These are phyloP conservation scores for Bujurquina vittata DNA, from an alignment of 2,113 vertebrate genomes.

Conservation along the genomic window DNA sequence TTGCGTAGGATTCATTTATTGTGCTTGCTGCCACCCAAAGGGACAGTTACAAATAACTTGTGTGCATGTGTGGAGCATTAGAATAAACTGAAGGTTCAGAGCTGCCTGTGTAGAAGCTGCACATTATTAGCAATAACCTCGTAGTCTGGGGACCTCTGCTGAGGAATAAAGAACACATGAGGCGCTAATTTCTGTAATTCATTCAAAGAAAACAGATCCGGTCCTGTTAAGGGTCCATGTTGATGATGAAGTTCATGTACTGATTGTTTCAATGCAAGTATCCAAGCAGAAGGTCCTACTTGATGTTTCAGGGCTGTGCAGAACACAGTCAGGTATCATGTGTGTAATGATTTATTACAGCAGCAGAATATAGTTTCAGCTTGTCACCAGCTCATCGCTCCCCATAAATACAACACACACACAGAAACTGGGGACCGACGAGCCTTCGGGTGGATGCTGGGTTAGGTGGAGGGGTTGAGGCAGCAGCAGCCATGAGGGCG, in stretches of 20 bases:
- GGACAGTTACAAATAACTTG: background rate
- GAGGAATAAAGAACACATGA: background rate
- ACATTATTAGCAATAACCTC: background rate
- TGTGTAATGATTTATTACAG: background rate
- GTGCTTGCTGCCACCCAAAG: slow-evolving; percentile 3
- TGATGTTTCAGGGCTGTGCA: no score
- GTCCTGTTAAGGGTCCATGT: background rate
- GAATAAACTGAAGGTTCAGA: slow-evolving; percentile 22
- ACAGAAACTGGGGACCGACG: background rate
- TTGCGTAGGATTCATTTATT: background rate
- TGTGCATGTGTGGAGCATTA: background rate
- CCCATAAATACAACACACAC: background rate
- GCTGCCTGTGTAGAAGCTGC: background rate
- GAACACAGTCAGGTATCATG: background rate
- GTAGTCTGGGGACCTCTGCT: background rate
- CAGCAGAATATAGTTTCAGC: background rate
- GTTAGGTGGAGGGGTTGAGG: no score
- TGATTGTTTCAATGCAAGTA: background rate
- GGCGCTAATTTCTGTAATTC: background rate
- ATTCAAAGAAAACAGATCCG: no score
- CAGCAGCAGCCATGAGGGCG: background rate
- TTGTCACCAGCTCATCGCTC: accelerated
- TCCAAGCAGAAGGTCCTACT: no score
- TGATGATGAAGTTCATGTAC: background rate
- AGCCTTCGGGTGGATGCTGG: background rate